These are phyloP conservation scores for Jaculus jaculus DNA, from an alignment of 2,113 vertebrate genomes.

Conservation along the genomic window DNA sequence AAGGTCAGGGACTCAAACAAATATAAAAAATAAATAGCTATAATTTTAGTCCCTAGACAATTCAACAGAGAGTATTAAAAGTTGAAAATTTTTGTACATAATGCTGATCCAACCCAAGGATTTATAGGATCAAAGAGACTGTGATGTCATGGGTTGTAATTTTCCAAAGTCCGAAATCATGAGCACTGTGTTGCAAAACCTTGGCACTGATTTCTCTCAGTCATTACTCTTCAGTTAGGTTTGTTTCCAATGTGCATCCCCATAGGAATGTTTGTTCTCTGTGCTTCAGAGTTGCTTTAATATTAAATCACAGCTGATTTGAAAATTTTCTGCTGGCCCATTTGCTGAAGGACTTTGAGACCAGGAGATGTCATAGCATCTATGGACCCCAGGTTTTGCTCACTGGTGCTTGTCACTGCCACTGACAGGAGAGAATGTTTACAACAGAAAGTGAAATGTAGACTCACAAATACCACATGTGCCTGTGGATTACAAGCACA, in stretches of 20 bases:
- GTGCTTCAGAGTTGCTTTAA: constrained; percentile 49
- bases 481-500: background rate
- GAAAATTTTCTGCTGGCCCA: background rate
- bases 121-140: constrained; percentile 15
- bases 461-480: background rate
- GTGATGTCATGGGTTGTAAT: background rate
- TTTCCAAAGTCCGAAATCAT: constrained; percentile 45
- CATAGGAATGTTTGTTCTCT: constrained; percentile 42
- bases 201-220: background rate
- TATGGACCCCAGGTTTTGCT: background rate
- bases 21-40: background rate
- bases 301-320: constrained; percentile 53
- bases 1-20: background rate
- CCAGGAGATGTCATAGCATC: background rate
- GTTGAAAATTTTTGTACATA: background rate
- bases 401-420: background rate
- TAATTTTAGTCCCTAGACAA: constrained; percentile 1
- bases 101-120: constrained; percentile 10
- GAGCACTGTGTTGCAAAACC: background rate
- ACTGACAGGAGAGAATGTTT: background rate
- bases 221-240: constrained; percentile 41
- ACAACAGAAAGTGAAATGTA: constrained; percentile 4
- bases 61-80: background rate
- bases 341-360: background rate
- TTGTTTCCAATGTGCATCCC: constrained; percentile 46